Base-by-base conservation (phyloP, 2,113 vertebrate genomes). In the Micronycteris hirsuta region DNA sequence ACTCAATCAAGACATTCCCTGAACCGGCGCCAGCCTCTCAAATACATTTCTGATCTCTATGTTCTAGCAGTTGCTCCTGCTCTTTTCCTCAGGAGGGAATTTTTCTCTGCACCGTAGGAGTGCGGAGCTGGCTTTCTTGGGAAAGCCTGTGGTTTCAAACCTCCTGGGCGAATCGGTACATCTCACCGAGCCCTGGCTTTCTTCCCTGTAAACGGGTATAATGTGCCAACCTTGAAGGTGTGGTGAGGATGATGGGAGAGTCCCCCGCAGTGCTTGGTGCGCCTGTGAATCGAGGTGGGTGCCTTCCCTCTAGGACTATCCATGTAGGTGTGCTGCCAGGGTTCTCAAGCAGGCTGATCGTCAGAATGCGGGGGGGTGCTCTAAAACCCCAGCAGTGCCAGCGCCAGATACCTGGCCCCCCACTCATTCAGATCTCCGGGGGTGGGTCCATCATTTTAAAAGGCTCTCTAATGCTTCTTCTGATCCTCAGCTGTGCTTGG, bases 1-100 rank as follows among this genome's bases (percentile, higher is more conserved):
- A 52, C 84, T 63, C 67, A 86, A 49, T 94, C 22, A 52, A 92
- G 81, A 24, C 67, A 19, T 31, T 36, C 61, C 28, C 71, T 63
- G 73, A 91, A 36, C 52, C 3, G 0, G 4, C 0, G 3, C 61
- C 24, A 74, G 85, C 81, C 58, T 81, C 93, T 92, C 43, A 14
- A 33, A 47, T 56, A 1, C 45, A 5, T 61, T 83, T 58, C 28
- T 70, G 70, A 33, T 43, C 68, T 68, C 49, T 33, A 2, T n/a
- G 73, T 24, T 41, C 56, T 36, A 2, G 54, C 13, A 43, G 73
- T 89, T 4, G 0, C 45, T 41, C 26, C 33, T 67, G 73, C 71
- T 65, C 54, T 49, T 65, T 33, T 54, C 24, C 54, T n/a, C 2
- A 9, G 67, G 20, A 36, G 47, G n/a, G 49, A 24, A 45, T 52